A percentile compares a stretch with the other conserved stretches of the same genome.
Conservation (phyloP, 2,113 vertebrate species). For the Plecotus auritus region DNA sequence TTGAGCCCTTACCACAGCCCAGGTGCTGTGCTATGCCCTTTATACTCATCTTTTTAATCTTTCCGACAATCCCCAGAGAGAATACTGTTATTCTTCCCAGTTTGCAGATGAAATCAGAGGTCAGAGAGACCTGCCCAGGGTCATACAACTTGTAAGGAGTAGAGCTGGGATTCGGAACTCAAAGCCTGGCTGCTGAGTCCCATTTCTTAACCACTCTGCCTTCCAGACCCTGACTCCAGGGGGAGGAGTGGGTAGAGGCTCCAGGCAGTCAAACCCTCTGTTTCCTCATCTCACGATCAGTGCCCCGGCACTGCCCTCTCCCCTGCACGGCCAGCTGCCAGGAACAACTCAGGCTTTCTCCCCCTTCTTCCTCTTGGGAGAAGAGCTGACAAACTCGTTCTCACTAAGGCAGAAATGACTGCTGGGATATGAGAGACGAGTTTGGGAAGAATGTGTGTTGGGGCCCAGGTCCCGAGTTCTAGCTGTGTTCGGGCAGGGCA, state of each 20-base stretch:
- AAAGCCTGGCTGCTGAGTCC: not conserved
- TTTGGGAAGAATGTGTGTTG: not conserved
- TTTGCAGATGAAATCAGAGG: not conserved
- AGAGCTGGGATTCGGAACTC: slow-evolving; percentile 2
- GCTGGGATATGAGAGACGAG: not conserved
- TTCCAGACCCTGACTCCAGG: not conserved
- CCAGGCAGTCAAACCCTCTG: not conserved
- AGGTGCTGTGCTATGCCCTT: accelerated
- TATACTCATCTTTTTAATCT: not conserved
- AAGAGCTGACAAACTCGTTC: not conserved
- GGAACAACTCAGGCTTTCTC: not conserved
- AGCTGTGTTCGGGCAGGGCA: not conserved
- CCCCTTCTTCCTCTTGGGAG: not conserved
- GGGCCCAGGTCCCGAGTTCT: not conserved
- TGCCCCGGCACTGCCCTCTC: not conserved
- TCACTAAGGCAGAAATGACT: slow-evolving; percentile 1
- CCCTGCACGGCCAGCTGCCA: not conserved
- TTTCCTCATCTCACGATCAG: accelerated
- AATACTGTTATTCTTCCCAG: not conserved
- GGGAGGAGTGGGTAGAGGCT: not conserved
- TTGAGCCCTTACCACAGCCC: accelerated
- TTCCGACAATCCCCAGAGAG: not conserved
- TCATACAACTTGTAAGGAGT: not conserved
- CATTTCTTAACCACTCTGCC: not conserved
- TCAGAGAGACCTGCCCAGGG: not conserved